phyloP scores from a whole-genome alignment of 2,888 invertebrate species.

The Tenthredo amoena region DNA sequence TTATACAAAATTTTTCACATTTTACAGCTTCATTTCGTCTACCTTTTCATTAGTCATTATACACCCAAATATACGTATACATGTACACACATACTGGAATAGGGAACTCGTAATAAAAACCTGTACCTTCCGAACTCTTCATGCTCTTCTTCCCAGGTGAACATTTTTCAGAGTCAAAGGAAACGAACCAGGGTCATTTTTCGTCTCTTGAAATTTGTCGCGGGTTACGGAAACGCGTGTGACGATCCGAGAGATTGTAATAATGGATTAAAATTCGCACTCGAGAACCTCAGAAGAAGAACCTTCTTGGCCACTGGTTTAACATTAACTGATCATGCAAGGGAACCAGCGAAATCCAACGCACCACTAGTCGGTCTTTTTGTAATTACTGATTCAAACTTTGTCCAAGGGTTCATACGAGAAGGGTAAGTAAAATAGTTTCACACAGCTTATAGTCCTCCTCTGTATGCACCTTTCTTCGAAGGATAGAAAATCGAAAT shows the following conservation, averaged over 20 bases:
- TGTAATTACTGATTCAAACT: constrained; percentile 12
- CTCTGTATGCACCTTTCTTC: constrained; percentile 14
- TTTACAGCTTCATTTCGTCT: constrained; percentile 33
- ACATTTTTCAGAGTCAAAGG: neutral
- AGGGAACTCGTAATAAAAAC: constrained; percentile 18
- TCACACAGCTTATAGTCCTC: neutral
- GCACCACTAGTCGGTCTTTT: neutral
- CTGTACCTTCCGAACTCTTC: neutral
- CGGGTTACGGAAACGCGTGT: neutral
- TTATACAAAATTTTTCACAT: constrained; percentile 13
- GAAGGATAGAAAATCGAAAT: constrained; percentile 15
- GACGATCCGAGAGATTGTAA: neutral
- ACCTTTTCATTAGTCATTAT: constrained; percentile 5
- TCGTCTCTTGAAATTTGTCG: neutral
- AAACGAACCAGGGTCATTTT: neutral
- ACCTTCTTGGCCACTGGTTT: neutral
- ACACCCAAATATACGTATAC: neutral
- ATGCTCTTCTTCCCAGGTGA: neutral
- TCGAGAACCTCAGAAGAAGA: neutral
- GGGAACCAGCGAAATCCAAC: neutral
- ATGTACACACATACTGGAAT: neutral
- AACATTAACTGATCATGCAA: constrained; percentile 15
- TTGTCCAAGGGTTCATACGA: neutral
- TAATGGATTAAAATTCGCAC: neutral
- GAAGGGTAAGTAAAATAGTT: constrained; percentile 8